Percentiles rank a stretch among this genome's conserved stretches.
Evolutionary conservation across 2,113 vertebrate genomes (phyloP).

Genomic region (Eulacestoma nigropectus): DNA sequence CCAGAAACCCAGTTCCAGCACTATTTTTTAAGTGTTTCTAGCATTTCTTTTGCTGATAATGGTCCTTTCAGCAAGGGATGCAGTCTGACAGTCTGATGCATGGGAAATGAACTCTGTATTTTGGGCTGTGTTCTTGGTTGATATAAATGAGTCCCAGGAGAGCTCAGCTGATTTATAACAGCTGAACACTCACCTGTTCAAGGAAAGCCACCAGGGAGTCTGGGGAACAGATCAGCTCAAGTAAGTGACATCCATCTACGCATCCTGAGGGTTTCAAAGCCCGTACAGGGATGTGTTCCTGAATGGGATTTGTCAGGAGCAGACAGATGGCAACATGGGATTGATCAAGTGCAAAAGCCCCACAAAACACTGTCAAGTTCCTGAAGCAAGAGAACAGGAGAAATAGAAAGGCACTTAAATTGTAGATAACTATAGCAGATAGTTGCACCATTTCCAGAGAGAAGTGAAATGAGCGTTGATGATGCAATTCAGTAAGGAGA

Average conservation of each 20-base stretch:
- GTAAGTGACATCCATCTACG: neutral
- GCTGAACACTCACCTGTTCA: conserved; percentile 45
- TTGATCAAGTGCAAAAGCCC: conserved; percentile 4
- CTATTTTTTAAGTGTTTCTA: neutral
- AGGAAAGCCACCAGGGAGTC: neutral
- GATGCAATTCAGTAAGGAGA: neutral
- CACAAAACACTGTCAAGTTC: neutral
- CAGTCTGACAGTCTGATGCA: neutral
- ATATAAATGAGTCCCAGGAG: conserved; percentile 28
- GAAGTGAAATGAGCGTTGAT: neutral
- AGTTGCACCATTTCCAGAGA: neutral
- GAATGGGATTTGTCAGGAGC: conserved; percentile 11
- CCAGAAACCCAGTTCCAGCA: neutral
- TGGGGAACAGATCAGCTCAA: neutral
- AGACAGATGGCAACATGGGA: neutral
- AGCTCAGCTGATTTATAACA: neutral
- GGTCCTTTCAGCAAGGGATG: neutral
- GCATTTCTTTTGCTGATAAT: neutral
- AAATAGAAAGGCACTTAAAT: neutral
- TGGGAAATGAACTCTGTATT: neutral
- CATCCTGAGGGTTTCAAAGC: conserved; percentile 9
- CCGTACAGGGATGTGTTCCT: neutral
- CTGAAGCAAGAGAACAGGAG: neutral
- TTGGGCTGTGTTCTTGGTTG: neutral
- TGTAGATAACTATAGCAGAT: neutral